Percentiles rank a stretch among this genome's conserved stretches.
phyloP scores from a whole-genome alignment of 2,888 invertebrate genomes.

The Electrophaes corylata region DNA sequence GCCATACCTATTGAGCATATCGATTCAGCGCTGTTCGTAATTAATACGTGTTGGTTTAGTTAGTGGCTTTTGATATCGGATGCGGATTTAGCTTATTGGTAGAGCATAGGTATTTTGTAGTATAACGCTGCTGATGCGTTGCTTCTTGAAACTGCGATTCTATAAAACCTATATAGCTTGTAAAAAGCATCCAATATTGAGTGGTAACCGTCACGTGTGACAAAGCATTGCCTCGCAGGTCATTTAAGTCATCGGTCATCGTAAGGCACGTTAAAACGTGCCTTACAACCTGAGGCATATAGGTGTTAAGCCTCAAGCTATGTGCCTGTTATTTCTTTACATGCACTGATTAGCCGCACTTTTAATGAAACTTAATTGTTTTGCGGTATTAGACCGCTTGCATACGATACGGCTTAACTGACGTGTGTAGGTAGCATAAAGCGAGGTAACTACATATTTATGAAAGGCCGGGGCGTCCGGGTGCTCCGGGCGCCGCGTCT shows the following conservation, averaged over 20 bases:
- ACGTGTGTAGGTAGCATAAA: conserved; percentile 38
- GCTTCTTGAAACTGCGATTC: neutral
- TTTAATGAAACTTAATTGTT: conserved; percentile 15
- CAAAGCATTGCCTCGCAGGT: too few species aligned
- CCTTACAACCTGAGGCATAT: too few species aligned
- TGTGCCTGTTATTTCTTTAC: too few species aligned
- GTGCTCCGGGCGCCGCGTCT: conserved; percentile 69
- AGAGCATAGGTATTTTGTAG: conserved; percentile 1
- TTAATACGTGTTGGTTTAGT: conserved; percentile 15
- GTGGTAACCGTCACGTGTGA: too few species aligned
- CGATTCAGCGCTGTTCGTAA: conserved; percentile 4
- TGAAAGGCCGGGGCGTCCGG: conserved; percentile 65
- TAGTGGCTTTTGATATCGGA: conserved; percentile 7
- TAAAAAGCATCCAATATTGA: too few species aligned
- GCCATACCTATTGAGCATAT: conserved; percentile 6
- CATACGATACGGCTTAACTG: conserved; percentile 21
- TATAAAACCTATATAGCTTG: too few species aligned
- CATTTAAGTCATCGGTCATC: too few species aligned
- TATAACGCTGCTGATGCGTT: neutral
- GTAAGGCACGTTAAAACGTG: too few species aligned
- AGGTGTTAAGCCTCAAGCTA: too few species aligned
- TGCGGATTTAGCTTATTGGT: neutral
- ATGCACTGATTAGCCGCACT: conserved; percentile 7
- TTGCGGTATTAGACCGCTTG: conserved; percentile 13
- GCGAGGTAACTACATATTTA: conserved; percentile 57